Conservation (phyloP, 2,797 vertebrate species). For the Anas georgica region DNA sequence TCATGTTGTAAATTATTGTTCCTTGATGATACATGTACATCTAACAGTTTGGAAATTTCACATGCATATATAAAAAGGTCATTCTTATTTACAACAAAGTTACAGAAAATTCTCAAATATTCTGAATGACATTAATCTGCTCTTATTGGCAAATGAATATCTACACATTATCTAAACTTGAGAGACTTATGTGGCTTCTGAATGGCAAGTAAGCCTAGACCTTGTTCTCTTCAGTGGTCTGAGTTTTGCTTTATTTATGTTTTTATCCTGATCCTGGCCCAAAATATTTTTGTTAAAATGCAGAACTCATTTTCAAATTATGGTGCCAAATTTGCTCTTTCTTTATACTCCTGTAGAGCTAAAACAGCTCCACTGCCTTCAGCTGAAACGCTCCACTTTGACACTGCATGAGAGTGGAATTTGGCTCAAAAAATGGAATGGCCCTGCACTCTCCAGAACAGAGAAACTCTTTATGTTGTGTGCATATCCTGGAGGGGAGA, state of each 20-base stretch:
- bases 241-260: background rate
- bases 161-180: background rate
- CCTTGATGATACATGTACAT: background rate
- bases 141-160: rapidly evolving
- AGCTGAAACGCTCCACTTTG: background rate
- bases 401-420: background rate
- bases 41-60: background rate
- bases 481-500: background rate
- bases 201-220: background rate
- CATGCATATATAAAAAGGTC: background rate
- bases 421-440: background rate
- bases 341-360: background rate
- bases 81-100: background rate
- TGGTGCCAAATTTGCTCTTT: background rate
- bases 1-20: background rate
- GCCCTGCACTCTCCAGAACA: background rate
- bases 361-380: background rate
- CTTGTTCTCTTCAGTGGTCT: background rate
- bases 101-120: background rate
- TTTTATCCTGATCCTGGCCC: background rate
- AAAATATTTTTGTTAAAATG: background rate
- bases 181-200: background rate
- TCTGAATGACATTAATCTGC: background rate
- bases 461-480: background rate
- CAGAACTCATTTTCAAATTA: background rate